These are phyloP conservation scores for Manis javanica DNA, from an alignment of 2,797 vertebrate genomes.

Conservation along the genomic window DNA sequence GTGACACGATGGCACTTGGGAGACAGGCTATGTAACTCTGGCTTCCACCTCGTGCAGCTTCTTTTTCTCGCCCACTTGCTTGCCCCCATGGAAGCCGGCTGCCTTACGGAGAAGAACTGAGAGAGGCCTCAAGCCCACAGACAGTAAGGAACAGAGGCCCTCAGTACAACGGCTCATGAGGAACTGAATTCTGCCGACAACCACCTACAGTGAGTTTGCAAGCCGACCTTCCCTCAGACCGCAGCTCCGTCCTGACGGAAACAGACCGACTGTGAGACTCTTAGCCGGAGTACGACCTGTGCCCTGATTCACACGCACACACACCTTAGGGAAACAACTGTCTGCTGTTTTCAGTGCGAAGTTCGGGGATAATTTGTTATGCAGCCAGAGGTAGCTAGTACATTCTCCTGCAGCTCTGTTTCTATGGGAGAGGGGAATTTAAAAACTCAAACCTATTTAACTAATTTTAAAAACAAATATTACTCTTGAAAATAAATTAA, in stretches of 20 bases:
- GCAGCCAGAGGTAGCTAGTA: not conserved
- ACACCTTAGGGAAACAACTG: conserved; percentile 27
- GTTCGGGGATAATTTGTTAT: not conserved
- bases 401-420: not conserved
- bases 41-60: not conserved
- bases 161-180: not conserved
- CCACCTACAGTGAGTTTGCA: not conserved
- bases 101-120: not conserved
- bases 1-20: not conserved
- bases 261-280: not conserved
- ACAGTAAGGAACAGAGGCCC: not conserved
- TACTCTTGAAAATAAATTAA: conserved; percentile 17
- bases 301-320: not conserved
- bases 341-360: not conserved
- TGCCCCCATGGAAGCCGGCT: not conserved
- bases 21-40: not conserved
- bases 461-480: not conserved
- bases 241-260: not conserved
- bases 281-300: not conserved
- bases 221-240: not conserved
- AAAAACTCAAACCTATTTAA: not conserved
- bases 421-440: not conserved
- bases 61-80: not conserved
- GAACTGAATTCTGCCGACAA: not conserved
- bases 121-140: not conserved